phyloP scores from a whole-genome alignment of 2,888 invertebrate genomes.

The Spisula subtruncata region DNA sequence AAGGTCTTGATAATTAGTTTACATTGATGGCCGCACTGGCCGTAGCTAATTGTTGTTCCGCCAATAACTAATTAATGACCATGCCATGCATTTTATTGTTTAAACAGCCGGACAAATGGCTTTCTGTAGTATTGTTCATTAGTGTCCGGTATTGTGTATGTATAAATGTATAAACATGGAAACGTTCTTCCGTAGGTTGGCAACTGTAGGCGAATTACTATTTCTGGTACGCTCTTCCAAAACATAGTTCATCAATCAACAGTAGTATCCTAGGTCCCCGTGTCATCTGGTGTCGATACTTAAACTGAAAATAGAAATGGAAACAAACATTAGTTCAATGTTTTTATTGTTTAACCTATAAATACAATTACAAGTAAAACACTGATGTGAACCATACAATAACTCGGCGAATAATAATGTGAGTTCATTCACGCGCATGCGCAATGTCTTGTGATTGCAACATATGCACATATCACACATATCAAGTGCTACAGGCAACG shows the following conservation, averaged over 20 bases:
- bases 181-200: background rate
- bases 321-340: background rate
- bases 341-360: background rate
- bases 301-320: background rate
- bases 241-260: background rate
- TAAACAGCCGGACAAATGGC: conserved; percentile 29
- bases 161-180: background rate
- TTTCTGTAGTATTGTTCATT: conserved; percentile 15
- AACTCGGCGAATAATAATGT: no score
- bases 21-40: conserved; percentile 46
- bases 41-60: conserved; percentile 40
- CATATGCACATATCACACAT: no score
- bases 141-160: background rate
- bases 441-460: no score
- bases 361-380: no score
- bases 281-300: background rate
- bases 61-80: conserved; percentile 36
- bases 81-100: conserved; percentile 26
- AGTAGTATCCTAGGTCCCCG: background rate
- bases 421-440: no score
- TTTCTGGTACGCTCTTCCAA: background rate
- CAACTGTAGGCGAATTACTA: background rate
- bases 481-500: no score
- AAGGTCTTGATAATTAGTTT: conserved; percentile 34
- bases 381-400: no score